A percentile compares a stretch with the other conserved stretches of the same genome.
Conservation (phyloP, 53 echinoderm and acorn worm species). For the Holothuria leucospilota region DNA sequence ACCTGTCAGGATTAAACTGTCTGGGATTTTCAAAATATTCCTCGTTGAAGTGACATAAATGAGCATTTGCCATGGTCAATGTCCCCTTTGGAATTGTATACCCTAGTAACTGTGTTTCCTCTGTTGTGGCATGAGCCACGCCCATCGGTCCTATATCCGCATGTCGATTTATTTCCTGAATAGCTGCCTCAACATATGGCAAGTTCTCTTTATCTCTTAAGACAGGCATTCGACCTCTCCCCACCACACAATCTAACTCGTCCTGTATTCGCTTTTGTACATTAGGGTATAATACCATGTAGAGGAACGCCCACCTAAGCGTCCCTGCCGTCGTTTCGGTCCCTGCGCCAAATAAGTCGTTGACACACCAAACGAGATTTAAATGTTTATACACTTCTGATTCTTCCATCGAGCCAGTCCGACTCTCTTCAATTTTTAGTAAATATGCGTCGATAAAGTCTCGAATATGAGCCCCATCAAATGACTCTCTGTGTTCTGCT, state of each 20-base stretch:
- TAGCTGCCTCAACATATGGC: conserved; percentile 33
- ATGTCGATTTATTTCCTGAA: not conserved
- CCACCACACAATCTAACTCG: conserved; percentile 46
- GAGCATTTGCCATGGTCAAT: conserved; percentile 34
- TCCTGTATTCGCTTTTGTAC: conserved; percentile 50
- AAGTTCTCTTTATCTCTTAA: conserved; percentile 1
- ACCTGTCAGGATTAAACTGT: conserved; percentile 44
- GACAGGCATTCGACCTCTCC: conserved; percentile 37
- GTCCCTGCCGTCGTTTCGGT: conserved; percentile 76
- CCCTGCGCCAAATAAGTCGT: conserved; percentile 69
- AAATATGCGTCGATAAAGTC: conserved; percentile 74
- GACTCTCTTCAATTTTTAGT: conserved; percentile 25
- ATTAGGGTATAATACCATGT: conserved; percentile 58
- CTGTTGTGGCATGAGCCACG: conserved; percentile 24
- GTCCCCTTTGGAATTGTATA: conserved; percentile 52
- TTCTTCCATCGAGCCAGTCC: not conserved
- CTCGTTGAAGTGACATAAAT: conserved; percentile 11
- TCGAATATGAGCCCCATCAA: conserved; percentile 47
- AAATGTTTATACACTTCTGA: conserved; percentile 39
- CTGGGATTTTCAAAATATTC: conserved; percentile 22
- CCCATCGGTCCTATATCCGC: conserved; percentile 35
- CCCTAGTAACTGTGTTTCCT: conserved; percentile 36
- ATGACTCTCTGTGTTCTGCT: conserved; percentile 44
- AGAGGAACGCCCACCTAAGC: conserved; percentile 63
- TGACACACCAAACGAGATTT: conserved; percentile 59